Conservation (phyloP, 2,113 vertebrate species). For the Pao palembangensis region DNA sequence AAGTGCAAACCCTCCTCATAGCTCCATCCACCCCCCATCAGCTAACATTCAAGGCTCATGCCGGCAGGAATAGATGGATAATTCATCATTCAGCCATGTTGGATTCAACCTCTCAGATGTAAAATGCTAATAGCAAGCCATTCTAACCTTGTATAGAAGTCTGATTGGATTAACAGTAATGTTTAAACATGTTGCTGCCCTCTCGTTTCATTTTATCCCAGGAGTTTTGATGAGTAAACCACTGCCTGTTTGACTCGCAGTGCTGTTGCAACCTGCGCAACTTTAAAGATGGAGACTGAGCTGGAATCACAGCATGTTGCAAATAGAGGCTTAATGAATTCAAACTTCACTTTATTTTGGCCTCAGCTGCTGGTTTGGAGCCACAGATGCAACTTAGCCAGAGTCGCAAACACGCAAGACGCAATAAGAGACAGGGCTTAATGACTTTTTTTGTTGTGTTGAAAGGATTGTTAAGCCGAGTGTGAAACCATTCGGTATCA, state of each 20-base stretch:
- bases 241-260: slow-evolving; percentile 15
- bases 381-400: slow-evolving; percentile 32
- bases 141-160: no score
- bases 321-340: slow-evolving; percentile 30
- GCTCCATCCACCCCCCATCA: no score
- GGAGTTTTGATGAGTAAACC: slow-evolving; percentile 2
- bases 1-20: no score
- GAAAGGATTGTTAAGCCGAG: slow-evolving; percentile 51
- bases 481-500: slow-evolving; percentile 40
- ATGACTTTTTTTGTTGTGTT: slow-evolving; percentile 29
- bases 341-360: slow-evolving; percentile 41
- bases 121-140: no score
- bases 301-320: slow-evolving; percentile 22
- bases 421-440: slow-evolving; percentile 40
- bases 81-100: no score
- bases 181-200: neutral
- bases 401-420: slow-evolving; percentile 9
- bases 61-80: no score
- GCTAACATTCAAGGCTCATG: no score
- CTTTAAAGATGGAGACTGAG: slow-evolving; percentile 29
- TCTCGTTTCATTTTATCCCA: neutral
- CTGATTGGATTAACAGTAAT: no score
- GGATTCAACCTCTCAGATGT: no score
- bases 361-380: slow-evolving; percentile 37
- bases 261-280: slow-evolving; percentile 34